These are phyloP conservation scores for Regulus satrapa DNA, from an alignment of 2,113 vertebrate genomes.

Conservation along the genomic window DNA sequence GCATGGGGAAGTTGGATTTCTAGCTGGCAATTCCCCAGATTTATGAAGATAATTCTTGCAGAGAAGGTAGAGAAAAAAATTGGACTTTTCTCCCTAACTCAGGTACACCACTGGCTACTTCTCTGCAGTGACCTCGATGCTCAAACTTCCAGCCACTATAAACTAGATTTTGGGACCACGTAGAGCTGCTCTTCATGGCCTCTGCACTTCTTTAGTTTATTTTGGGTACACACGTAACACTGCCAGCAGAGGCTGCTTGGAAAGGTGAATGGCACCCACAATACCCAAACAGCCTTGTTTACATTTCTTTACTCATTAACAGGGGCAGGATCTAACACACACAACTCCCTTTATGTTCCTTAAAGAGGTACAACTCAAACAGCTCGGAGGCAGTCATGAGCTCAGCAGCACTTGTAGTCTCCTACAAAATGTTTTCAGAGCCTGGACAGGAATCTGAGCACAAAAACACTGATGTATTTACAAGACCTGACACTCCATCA, in stretches of 20 bases:
- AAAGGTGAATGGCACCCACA: not conserved
- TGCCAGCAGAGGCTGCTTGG: not conserved
- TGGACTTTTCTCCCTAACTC: not conserved
- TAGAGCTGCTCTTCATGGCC: not conserved
- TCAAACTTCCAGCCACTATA: not conserved
- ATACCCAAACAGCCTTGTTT: conserved; percentile 29
- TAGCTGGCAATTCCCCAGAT: not conserved
- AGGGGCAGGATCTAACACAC: not conserved
- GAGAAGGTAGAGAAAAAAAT: not conserved
- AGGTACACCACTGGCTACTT: not conserved
- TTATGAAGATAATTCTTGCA: not conserved
- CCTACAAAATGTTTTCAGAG: not conserved
- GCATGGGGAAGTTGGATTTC: not conserved
- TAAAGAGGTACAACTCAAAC: not conserved
- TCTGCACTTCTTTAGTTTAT: not conserved
- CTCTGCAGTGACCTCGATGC: rapidly evolving
- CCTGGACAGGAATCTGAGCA: not conserved
- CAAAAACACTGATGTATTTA: not conserved
- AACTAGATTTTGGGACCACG: not conserved
- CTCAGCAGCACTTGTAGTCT: not conserved
- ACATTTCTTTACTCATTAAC: conserved; percentile 67
- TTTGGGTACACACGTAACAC: not conserved
- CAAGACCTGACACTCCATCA: not conserved
- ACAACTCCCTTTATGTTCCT: not conserved
- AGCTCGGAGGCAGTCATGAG: not conserved